Conservation (phyloP, 2,797 vertebrate species). For the Bradypus variegatus region DNA sequence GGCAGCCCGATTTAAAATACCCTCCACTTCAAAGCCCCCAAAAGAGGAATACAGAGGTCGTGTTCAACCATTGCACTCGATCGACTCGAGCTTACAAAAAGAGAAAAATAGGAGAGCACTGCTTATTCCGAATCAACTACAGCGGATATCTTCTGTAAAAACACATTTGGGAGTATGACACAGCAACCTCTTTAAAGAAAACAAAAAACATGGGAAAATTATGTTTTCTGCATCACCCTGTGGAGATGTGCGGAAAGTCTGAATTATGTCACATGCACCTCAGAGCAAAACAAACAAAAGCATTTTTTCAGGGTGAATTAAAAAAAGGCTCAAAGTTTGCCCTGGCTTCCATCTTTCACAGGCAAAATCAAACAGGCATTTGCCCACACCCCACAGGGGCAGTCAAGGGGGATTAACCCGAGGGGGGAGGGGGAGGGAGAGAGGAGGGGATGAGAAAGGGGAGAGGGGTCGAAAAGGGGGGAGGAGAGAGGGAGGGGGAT, state of each 20-base stretch:
- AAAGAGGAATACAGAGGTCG: neutral
- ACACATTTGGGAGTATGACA: accelerated
- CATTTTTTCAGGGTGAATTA: accelerated
- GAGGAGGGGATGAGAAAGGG: no score
- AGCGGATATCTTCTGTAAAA: no score
- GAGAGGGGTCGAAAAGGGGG: no score
- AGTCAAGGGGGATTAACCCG: no score
- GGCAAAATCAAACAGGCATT: neutral
- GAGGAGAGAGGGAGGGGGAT: no score
- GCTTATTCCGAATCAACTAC: accelerated
- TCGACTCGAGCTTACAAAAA: accelerated
- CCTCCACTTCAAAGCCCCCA: neutral
- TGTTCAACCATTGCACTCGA: neutral
- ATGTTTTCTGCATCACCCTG: neutral
- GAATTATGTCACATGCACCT: accelerated
- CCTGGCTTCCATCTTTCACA: neutral
- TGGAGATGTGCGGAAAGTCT: accelerated
- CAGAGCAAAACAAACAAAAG: accelerated
- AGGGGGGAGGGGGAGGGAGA: no score
- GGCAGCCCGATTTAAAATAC: neutral
- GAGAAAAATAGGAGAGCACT: neutral
- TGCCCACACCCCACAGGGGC: neutral
- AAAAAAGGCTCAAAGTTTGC: no score
- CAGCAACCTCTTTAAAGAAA: neutral
- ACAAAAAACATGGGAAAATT: no score